Conservation (phyloP, 2,888 invertebrate species). For the Ichneumon xanthorius region DNA sequence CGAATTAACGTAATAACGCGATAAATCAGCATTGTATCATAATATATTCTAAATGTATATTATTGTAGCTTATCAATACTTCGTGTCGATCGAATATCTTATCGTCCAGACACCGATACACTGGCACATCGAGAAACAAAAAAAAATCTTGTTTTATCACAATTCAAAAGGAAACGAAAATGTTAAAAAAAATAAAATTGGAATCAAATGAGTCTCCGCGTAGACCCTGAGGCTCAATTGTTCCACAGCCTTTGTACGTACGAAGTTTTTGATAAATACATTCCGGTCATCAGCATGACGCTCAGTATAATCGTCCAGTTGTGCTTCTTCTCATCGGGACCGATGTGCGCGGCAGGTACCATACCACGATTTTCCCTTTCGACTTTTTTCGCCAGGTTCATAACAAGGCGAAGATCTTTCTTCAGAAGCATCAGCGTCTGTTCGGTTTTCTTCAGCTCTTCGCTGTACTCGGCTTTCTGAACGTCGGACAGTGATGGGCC, state of each 20-base stretch:
- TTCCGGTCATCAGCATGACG: conserved; percentile 74
- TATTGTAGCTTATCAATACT: conserved; percentile 37
- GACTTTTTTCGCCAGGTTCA: conserved; percentile 73
- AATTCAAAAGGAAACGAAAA: conserved; percentile 19
- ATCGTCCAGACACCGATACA: not conserved
- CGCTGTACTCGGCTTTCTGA: conserved; percentile 69
- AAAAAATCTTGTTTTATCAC: conserved; percentile 45
- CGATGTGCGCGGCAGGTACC: conserved; percentile 76
- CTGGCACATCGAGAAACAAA: conserved; percentile 40
- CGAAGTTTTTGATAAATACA: conserved; percentile 74
- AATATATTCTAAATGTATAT: conserved; percentile 45
- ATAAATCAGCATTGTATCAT: conserved; percentile 52
- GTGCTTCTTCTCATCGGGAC: conserved; percentile 69
- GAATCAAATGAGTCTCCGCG: conserved; percentile 1
- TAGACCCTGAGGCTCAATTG: conserved; percentile 54
- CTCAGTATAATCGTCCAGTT: conserved; percentile 76
- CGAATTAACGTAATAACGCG: not conserved
- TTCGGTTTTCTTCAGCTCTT: conserved; percentile 72
- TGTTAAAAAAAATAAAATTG: not conserved
- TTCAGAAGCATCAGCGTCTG: conserved; percentile 69
- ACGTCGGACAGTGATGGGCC: conserved; percentile 59
- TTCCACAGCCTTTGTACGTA: conserved; percentile 73
- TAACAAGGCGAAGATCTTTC: conserved; percentile 71
- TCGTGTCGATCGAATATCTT: conserved; percentile 24
- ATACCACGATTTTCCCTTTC: conserved; percentile 71